Evolutionary conservation across 2,888 invertebrate genomes (phyloP).

Genomic region (Athalia cordata): DNA sequence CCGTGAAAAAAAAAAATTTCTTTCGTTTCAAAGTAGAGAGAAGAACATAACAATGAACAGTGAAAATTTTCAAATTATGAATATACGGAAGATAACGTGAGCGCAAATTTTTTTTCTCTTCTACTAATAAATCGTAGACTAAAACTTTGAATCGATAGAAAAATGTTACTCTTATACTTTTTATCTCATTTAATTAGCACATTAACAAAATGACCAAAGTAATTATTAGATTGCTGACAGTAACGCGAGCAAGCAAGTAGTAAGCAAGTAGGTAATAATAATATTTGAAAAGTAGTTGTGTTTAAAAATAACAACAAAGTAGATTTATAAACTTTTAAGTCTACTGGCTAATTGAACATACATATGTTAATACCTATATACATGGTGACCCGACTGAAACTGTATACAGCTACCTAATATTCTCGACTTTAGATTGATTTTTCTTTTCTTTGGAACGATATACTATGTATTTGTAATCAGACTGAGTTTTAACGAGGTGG

Average conservation of each 20-base stretch:
- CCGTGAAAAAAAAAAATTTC: too few relatives aligned
- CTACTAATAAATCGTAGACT: too few relatives aligned
- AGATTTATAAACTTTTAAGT: background rate
- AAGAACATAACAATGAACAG: too few relatives aligned
- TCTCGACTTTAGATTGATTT: background rate
- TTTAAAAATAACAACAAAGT: background rate
- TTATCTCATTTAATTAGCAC: too few relatives aligned
- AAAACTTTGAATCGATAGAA: too few relatives aligned
- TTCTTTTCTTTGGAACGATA: background rate
- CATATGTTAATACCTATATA: too few relatives aligned
- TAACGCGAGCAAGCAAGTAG: conserved; percentile 36
- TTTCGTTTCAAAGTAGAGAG: too few relatives aligned
- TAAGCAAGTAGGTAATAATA: conserved; percentile 17
- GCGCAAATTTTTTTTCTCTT: too few relatives aligned
- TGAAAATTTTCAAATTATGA: too few relatives aligned
- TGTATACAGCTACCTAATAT: conserved; percentile 13
- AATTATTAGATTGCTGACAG: conserved; percentile 12
- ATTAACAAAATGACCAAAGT: too few relatives aligned
- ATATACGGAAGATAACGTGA: too few relatives aligned
- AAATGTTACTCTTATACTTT: too few relatives aligned
- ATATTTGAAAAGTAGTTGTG: conserved; percentile 3
- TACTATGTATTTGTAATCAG: background rate
- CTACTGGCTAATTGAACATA: conserved; percentile 3
- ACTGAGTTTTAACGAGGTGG: conserved; percentile 26
- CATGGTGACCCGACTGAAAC: conserved; percentile 32